Evolutionary conservation across 2,888 invertebrate species (phyloP).

Genomic region (Drosophila leonis): DNA sequence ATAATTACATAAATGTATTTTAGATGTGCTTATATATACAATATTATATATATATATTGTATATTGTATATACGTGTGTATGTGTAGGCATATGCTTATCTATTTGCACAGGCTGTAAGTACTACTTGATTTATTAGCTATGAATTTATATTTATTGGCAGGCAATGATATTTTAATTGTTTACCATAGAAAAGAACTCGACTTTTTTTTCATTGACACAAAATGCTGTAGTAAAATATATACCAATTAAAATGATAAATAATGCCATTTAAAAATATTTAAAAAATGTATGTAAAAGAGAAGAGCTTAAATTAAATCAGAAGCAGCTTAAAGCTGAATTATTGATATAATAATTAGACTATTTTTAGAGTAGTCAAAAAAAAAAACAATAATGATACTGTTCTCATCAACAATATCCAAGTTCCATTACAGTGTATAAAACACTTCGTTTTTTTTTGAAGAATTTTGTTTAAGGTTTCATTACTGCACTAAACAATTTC

Average conservation of each 20-base stretch:
- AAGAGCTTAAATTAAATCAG: background rate
- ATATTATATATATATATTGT: background rate
- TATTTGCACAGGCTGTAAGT: background rate
- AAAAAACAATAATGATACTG: background rate
- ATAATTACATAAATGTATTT: background rate
- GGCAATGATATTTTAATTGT: background rate
- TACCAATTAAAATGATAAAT: background rate
- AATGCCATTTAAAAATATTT: background rate
- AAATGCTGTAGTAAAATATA: background rate
- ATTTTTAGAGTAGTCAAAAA: background rate
- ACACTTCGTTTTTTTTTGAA: no score
- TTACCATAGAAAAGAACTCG: background rate
- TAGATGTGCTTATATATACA: background rate
- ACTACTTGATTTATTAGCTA: background rate
- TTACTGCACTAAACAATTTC: no score
- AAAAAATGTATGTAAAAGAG: no score
- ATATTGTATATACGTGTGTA: background rate
- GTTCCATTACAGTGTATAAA: no score
- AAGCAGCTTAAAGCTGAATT: background rate
- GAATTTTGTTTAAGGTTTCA: no score
- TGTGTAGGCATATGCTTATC: background rate
- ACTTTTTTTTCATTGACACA: background rate
- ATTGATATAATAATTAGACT: background rate
- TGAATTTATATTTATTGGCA: background rate
- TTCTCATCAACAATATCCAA: no score